These are phyloP conservation scores for Myotis vivesi DNA, from an alignment of 2,797 vertebrate genomes.

Conservation along the genomic window DNA sequence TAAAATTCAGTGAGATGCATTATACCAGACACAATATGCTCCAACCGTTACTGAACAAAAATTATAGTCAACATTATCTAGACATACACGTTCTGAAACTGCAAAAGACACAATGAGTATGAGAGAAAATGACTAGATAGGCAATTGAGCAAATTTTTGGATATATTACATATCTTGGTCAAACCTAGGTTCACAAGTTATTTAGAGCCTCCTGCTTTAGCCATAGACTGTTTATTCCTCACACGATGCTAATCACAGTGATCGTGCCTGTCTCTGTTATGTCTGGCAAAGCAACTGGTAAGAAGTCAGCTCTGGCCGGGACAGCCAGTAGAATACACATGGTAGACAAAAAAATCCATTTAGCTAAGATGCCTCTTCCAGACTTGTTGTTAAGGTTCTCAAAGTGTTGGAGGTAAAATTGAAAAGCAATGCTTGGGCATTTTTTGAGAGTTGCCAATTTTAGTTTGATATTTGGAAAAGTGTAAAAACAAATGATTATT, in stretches of 20 bases:
- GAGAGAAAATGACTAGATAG: slow-evolving; percentile 42
- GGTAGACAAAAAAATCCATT: neutral
- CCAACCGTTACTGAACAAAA: slow-evolving; percentile 29
- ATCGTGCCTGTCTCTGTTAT: slow-evolving; percentile 12
- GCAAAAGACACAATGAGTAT: neutral
- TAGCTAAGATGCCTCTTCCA: neutral
- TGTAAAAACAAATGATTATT: neutral
- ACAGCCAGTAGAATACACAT: slow-evolving; percentile 1
- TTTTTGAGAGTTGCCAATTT: slow-evolving; percentile 12
- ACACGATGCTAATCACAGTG: slow-evolving; percentile 47
- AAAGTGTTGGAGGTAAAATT: slow-evolving; percentile 7
- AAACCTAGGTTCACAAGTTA: slow-evolving; percentile 53
- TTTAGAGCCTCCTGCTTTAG: slow-evolving; percentile 17
- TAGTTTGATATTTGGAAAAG: slow-evolving; percentile 35
- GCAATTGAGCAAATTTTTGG: slow-evolving; percentile 42
- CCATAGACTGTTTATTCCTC: slow-evolving; percentile 60
- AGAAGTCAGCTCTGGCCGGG: slow-evolving; percentile 42
- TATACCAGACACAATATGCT: slow-evolving; percentile 20
- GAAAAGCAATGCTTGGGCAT: neutral
- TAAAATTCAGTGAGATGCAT: slow-evolving; percentile 24
- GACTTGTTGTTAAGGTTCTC: neutral
- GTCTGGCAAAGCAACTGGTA: slow-evolving; percentile 55
- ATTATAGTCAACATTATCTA: slow-evolving; percentile 37
- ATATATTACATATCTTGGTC: slow-evolving; percentile 37
- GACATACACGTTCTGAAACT: neutral